Evolutionary conservation across 1,140 invertebrate genomes (phyloP), one percentile per base, ranked within the genome.

Genomic region (Thaumatotibia leucotreta): DNA sequence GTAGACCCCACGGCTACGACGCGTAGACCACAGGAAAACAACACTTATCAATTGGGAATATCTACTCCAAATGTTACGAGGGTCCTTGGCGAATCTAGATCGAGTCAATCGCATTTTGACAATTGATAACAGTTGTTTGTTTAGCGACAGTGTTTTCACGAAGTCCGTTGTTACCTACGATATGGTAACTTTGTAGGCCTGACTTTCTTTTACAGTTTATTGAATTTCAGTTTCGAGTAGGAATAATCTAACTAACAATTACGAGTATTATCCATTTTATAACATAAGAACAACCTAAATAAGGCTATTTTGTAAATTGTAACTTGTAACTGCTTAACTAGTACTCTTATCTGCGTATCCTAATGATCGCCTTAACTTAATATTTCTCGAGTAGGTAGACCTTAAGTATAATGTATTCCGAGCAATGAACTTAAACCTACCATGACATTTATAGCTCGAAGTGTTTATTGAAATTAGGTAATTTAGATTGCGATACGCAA

Each of bases 1-100:
- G 77, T 79, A 79, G 80, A 33, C 69, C 70, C 17, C 67, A 54
- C 67, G 54, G 74, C 79, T 81, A 79, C 80, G 79, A 62, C 70
- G 72, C 82, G 80, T 84, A 82, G 80, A 69, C 66, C 27, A 31
- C 23, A 64, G 62, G 20, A 49, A 27, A 62, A 11, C 29, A 62
- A 62, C 14, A 45, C 39, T 45, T 45, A 45, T 20, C 39, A 45
- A 45, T 45, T 45, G 39, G 39, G 39, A 45, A 45, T 45, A 20
- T 45, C 39, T 17, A 45, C 39, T 45, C 17, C 17, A 45, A 45
- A 45, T 45, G 17, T 20, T 45, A 45, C 39, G 6, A 45, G 39
- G 14, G 39, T 45, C 39, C 39, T 45, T 20, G 14, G 39, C 6
- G 61, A 64, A 65, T 61, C 24, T 64, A 27, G 45, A 63, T 29